phyloP scores from a whole-genome alignment of 2,113 vertebrate genomes.

The Pagrus major region DNA sequence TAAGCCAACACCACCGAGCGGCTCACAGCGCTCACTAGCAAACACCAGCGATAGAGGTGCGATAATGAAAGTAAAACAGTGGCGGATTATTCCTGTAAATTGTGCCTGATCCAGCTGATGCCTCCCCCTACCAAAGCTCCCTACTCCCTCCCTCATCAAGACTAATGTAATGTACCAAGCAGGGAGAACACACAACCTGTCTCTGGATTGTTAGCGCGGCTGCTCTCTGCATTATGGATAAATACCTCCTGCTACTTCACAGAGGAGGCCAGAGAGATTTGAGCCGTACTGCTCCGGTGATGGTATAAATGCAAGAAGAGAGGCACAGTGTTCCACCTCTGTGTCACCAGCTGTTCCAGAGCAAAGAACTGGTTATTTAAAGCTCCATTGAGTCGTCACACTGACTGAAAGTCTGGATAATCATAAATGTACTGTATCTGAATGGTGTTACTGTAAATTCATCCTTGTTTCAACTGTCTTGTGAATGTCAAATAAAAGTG shows the following conservation, averaged over 20 bases:
- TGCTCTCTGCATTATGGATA: conserved; percentile 28
- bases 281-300: not conserved
- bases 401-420: not conserved
- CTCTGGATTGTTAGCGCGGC: conserved; percentile 21
- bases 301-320: conserved; percentile 5
- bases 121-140: conserved; percentile 36
- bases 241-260: conserved; percentile 31
- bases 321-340: conserved; percentile 39
- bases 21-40: conserved; percentile 57
- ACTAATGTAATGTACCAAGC: conserved; percentile 60
- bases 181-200: conserved; percentile 43
- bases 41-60: conserved; percentile 50
- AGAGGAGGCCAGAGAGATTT: conserved; percentile 8
- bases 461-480: not conserved
- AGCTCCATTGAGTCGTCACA: conserved; percentile 12
- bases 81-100: conserved; percentile 72
- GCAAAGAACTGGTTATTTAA: conserved; percentile 14
- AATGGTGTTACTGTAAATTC: not conserved
- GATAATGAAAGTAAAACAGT: conserved; percentile 77
- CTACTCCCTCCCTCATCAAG: conserved; percentile 36
- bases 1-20: conserved; percentile 57
- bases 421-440: not conserved
- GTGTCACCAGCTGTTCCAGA: conserved; percentile 28
- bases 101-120: conserved; percentile 61
- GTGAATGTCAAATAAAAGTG: not conserved